Evolutionary conservation across 2,797 vertebrate genomes (phyloP).

Genomic region (Oreochromis grahami): DNA sequence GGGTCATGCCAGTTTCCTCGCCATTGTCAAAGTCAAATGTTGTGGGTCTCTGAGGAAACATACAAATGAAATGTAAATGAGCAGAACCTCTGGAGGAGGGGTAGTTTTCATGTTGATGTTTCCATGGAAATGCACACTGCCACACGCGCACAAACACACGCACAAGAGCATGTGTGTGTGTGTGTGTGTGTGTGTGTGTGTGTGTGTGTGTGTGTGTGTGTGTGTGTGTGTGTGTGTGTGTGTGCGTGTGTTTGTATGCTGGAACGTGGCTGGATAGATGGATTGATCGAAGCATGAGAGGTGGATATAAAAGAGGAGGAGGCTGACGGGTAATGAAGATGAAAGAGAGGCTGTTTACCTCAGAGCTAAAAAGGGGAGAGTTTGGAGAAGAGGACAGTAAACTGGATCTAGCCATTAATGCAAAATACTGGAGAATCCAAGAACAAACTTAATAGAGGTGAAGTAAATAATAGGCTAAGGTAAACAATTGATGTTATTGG

Average conservation of each 20-base stretch:
- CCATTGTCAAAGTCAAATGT: constrained; percentile 77
- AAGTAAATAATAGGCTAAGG: constrained; percentile 37
- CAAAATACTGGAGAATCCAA: constrained; percentile 25
- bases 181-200: neutral
- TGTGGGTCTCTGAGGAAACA: constrained; percentile 70
- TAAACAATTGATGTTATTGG: constrained; percentile 40
- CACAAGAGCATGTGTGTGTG: neutral
- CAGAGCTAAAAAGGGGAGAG: neutral
- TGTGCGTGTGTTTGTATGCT: neutral
- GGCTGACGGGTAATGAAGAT: constrained; percentile 42
- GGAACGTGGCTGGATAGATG: constrained; percentile 29
- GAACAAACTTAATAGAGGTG: constrained; percentile 46
- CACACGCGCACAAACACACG: constrained; percentile 12
- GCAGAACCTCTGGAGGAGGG: constrained; percentile 60
- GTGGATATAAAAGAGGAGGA: constrained; percentile 10
- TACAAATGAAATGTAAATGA: constrained; percentile 81
- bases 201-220: neutral
- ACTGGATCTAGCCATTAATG: constrained; percentile 21
- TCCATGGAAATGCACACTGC: constrained; percentile 72
- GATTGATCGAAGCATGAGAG: constrained; percentile 24
- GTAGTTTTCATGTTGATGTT: constrained; percentile 69
- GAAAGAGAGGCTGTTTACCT: constrained; percentile 41
- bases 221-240: neutral
- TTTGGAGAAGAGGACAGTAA: neutral
- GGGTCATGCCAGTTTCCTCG: constrained; percentile 50